A percentile compares a stretch with the other conserved stretches of the same genome.
These are phyloP conservation scores for Myrmecophaga tridactyla DNA, from an alignment of 2,113 vertebrate genomes.

Conservation along the genomic window DNA sequence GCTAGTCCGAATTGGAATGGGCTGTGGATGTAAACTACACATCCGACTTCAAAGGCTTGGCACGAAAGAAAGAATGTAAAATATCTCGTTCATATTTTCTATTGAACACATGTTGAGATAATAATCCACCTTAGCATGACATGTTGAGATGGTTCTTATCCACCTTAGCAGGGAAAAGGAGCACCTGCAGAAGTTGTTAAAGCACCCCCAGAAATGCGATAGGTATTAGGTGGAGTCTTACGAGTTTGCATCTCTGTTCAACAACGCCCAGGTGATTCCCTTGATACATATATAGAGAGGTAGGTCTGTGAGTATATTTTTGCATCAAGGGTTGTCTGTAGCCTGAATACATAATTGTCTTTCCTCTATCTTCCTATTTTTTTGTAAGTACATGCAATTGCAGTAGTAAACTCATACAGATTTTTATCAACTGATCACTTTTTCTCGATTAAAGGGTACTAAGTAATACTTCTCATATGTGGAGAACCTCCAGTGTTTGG, in stretches of 20 bases:
- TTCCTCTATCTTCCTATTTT: background rate
- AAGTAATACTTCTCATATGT: background rate
- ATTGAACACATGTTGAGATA: background rate
- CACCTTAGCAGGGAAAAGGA: background rate
- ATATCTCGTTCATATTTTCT: background rate
- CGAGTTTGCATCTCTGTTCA: background rate
- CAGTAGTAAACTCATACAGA: background rate
- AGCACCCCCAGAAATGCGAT: background rate
- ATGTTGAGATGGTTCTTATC: background rate
- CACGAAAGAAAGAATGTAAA: background rate
- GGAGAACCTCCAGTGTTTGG: background rate
- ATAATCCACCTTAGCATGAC: background rate
- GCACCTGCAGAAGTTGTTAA: background rate
- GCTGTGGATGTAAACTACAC: background rate
- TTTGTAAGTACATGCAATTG: background rate
- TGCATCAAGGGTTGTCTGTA: background rate
- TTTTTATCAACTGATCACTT: conserved; percentile 1
- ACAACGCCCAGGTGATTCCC: background rate
- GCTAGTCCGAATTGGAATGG: background rate
- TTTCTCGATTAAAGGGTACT: background rate
- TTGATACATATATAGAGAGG: background rate
- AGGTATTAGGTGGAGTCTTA: background rate
- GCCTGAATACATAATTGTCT: background rate
- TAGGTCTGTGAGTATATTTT: background rate
- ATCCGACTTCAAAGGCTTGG: background rate